These are phyloP conservation scores for Frankliniella fusca DNA, from an alignment of 2,888 invertebrate species.

Conservation along the genomic window DNA sequence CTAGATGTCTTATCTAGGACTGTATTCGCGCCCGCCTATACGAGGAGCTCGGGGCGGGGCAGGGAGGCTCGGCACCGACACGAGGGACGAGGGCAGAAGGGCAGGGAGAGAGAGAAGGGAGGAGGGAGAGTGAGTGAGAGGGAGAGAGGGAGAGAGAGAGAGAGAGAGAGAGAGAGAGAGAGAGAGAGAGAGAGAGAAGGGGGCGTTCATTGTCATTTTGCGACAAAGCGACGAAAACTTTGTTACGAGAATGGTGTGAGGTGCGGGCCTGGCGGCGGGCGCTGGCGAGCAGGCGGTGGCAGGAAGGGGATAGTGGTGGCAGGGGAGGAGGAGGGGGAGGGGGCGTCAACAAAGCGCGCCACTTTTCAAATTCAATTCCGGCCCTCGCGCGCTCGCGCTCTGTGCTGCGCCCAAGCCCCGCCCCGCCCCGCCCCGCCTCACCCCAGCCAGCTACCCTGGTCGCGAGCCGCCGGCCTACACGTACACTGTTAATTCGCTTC, in stretches of 20 bases:
- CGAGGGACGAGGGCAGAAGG: background rate
- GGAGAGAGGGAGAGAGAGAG: background rate
- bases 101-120: background rate
- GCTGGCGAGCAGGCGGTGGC: background rate
- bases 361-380: slow-evolving; percentile 25
- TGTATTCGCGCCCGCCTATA: no score
- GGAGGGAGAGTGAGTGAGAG: background rate
- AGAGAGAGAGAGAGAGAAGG: background rate
- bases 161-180: background rate
- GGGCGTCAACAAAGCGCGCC: slow-evolving; percentile 8
- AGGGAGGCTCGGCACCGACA: background rate
- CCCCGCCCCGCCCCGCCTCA: background rate
- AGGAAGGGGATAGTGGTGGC: background rate
- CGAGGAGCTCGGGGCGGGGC: background rate
- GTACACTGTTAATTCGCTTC: no score
- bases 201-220: slow-evolving; percentile 9
- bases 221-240: slow-evolving; percentile 15
- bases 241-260: background rate
- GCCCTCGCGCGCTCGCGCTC: background rate
- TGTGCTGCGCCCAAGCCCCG: background rate
- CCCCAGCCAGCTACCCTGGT: background rate
- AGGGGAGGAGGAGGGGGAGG: background rate
- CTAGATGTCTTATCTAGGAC: no score
- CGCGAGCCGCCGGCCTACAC: no score
- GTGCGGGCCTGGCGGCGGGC: background rate